Percentiles rank a stretch among this genome's conserved stretches.
These are phyloP conservation scores for Himalopsyche japonica DNA, from an alignment of 2,888 invertebrate genomes.

Conservation along the genomic window DNA sequence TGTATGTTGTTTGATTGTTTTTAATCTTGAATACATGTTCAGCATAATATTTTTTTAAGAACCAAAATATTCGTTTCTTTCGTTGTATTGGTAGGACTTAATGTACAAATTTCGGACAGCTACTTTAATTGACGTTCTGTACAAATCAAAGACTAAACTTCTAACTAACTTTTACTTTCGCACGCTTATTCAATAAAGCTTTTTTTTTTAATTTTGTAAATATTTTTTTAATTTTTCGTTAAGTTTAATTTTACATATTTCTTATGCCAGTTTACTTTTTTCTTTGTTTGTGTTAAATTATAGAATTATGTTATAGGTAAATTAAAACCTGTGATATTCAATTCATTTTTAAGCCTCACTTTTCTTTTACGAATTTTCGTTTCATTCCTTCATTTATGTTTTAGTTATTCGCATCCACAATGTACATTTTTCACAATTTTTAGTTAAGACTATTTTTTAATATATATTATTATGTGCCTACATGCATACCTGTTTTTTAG, in stretches of 20 bases:
- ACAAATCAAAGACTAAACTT: constrained; percentile 35
- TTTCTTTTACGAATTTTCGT: neutral
- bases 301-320: neutral
- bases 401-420: constrained; percentile 28
- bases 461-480: constrained; percentile 37
- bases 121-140: constrained; percentile 20
- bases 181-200: neutral
- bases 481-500: constrained; percentile 38
- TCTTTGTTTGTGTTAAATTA: neutral
- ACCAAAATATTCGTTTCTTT: constrained; percentile 31
- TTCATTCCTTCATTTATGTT: constrained; percentile 3
- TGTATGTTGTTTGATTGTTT: constrained; percentile 22
- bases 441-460: constrained; percentile 13
- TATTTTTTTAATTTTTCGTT: constrained; percentile 8
- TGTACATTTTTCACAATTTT: constrained; percentile 28
- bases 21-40: constrained; percentile 12
- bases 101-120: constrained; percentile 8
- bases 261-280: neutral
- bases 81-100: constrained; percentile 26
- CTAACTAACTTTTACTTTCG: neutral
- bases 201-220: neutral
- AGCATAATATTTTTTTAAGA: constrained; percentile 8
- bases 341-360: neutral
- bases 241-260: neutral
- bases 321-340: neutral